Base-by-base conservation (phyloP, 2,113 vertebrate species). In the Etia nguti region DNA sequence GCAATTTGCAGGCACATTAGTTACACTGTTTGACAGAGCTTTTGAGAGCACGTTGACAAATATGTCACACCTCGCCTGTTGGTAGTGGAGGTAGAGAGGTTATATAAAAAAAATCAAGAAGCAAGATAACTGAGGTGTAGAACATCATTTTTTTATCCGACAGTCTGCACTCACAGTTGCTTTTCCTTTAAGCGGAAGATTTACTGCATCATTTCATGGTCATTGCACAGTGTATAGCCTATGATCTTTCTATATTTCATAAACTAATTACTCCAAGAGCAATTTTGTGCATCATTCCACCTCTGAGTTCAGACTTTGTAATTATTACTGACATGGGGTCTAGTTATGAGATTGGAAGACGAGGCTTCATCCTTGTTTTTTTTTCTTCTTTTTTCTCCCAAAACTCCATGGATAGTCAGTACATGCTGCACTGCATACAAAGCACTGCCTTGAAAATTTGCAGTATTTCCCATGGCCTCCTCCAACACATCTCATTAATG, bases 261-360 rank as follows among this genome's bases (percentile, higher is more conserved):
- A 88, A 90, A 79, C 89, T 93, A 90, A 94, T 94, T 93, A 92
- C 90, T 90, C 65, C 88, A 90, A 81, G 68, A 84, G 75, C 55
- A 86, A 89, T 89, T 88, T 75, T 84, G 83, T 85, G 86, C 82
- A 90, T 91, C 85, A 77, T 84, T 93, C 89, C 86, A 94, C 89
- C 92, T 89, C 86, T 89, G 82, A 85, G 86, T 50, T 34, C 77
- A 90, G 62, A 56, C 83, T 88, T 90, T 86, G 79, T 93, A 88
- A 95, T 93, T 86, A 89, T 91, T 89, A 88, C 85, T 91, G 94
- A 85, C 86, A 87, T 81, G 41, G 54, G 77, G 88, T 90, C 81
- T 62, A 80, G 73, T 93, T 87, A 82, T 90, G 62, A 86, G 65
- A 90, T 83, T 89, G 59, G 75, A 81, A 90, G 80, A 92, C 83